Evolutionary conservation across 2,113 vertebrate genomes (phyloP).

Genomic region (Origma solitaria): DNA sequence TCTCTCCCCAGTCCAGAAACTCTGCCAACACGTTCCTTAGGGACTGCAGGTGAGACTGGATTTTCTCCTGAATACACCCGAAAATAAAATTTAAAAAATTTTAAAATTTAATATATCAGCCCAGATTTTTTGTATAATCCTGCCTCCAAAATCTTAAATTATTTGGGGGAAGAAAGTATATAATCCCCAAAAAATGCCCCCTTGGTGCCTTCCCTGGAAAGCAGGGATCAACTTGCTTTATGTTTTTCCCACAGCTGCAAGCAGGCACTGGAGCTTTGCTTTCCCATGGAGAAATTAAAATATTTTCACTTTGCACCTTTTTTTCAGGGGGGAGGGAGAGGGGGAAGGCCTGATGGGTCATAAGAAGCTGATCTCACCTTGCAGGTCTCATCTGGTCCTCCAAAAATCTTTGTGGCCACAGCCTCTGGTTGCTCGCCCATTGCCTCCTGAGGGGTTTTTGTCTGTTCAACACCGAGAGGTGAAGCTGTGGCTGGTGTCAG

Average conservation of each 20-base stretch:
- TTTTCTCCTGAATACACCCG: not conserved
- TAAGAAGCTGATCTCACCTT: not conserved
- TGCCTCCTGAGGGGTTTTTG: not conserved
- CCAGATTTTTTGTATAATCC: not conserved
- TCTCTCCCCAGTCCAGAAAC: not conserved
- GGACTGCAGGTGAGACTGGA: not conserved
- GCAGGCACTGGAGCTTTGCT: not conserved
- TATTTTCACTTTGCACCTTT: not conserved
- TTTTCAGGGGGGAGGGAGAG: not conserved
- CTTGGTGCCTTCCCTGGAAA: not conserved
- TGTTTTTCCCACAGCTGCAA: not conserved
- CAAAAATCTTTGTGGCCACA: not conserved
- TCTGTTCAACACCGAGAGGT: not conserved
- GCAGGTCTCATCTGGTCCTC: fast-evolving
- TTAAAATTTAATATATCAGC: not conserved
- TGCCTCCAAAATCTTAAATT: not conserved
- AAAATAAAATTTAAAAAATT: not conserved
- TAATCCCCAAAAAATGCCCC: not conserved
- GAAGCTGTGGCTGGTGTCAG: not conserved
- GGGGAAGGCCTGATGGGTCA: not conserved
- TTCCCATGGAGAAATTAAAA: not conserved
- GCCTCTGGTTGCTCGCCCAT: not conserved
- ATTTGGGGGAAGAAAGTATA: not conserved
- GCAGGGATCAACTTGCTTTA: fast-evolving
- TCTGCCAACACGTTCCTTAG: not conserved